Evolutionary conservation across 2,888 invertebrate species (phyloP), one percentile per base, ranked within the genome.

Genomic region (Sarcophaga caerulescens): DNA sequence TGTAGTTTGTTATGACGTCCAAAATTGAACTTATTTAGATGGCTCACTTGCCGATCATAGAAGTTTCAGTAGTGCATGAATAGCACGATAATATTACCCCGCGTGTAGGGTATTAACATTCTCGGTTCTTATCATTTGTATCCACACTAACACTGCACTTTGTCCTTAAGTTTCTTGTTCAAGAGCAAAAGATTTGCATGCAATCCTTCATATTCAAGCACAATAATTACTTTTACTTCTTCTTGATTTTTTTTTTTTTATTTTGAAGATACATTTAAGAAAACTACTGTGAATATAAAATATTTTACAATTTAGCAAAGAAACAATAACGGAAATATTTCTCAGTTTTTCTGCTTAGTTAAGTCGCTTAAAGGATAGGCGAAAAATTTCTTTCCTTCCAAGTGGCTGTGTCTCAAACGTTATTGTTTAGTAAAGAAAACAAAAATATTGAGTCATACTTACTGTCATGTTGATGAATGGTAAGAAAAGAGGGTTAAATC

Each of bases 361-460:
- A 85, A 85, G 85, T 78, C 63, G 74, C 81, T 85, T 81, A 69
- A 68, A 35, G 8, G 35, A 35, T 35, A 74, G 81, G 81, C 78
- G 81, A 74, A 78, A 35, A 35, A 35, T 8, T 35, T 35, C 35
- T 35, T 35, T 35, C 35, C 8, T 35, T 35, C 10, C 81, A 85
- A 81, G 25, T 57, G 66, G 70, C 70, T 75, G 70, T 81, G 66
- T 74, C 70, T 73, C 23, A 45, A 77, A 65, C 62, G 23, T 78
- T 62, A 74, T n/a, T 44, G 44, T 71, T 66, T 66, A 44, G 11
- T 68, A 25, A 57, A 17, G 68, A 60, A 76, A 57, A 66, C 19
- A 75, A 63, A 74, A 74, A 59, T 77, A 70, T 77, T 69, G n/a
- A 65, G 12, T 63, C 60, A 59, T 65, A 57, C 65, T 59, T 47